Percentiles rank a stretch among this genome's conserved stretches.
Evolutionary conservation across 2,113 vertebrate genomes (phyloP).

Genomic region (Canis aureus): DNA sequence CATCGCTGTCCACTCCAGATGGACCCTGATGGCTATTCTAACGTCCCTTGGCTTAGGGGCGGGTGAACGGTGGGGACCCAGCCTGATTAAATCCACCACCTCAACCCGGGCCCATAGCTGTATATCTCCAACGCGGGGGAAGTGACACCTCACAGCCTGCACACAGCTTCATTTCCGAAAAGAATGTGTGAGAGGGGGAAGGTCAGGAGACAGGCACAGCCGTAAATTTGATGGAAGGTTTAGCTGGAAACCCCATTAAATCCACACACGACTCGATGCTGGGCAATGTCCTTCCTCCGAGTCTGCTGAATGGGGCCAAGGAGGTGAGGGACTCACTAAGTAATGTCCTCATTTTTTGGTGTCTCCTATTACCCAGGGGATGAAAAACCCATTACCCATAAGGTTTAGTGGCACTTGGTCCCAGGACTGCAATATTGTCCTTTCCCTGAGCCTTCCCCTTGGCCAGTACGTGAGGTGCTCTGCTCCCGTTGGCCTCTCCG

Average conservation of each 20-base stretch:
- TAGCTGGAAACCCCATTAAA: slow-evolving; percentile 84
- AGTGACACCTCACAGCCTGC: slow-evolving; percentile 74
- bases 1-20: neutral
- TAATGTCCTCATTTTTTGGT: slow-evolving; percentile 79
- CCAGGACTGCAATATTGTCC: slow-evolving; percentile 44
- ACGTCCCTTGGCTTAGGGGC: slow-evolving; percentile 1
- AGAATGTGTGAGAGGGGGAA: slow-evolving; percentile 77
- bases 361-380: slow-evolving; percentile 80
- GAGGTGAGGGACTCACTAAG: slow-evolving; percentile 82
- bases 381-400: slow-evolving; percentile 79
- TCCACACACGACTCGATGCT: slow-evolving; percentile 59
- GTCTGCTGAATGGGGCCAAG: slow-evolving; percentile 78
- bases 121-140: slow-evolving; percentile 73
- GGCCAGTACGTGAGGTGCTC: neutral
- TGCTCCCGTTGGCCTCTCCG: neutral
- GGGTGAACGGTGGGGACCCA: neutral
- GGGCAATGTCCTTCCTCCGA: slow-evolving; percentile 79
- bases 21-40: neutral
- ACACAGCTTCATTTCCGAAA: slow-evolving; percentile 82
- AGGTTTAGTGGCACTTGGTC: slow-evolving; percentile 76
- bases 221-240: slow-evolving; percentile 84
- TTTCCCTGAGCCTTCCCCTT: slow-evolving; percentile 61
- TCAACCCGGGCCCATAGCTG: slow-evolving; percentile 20
- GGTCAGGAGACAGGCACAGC: slow-evolving; percentile 82
- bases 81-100: slow-evolving; percentile 72